A percentile compares a stretch with the other conserved stretches of the same genome.
Conservation (phyloP, 2,797 vertebrate genomes). For the Odontamblyopus rebecca region DNA sequence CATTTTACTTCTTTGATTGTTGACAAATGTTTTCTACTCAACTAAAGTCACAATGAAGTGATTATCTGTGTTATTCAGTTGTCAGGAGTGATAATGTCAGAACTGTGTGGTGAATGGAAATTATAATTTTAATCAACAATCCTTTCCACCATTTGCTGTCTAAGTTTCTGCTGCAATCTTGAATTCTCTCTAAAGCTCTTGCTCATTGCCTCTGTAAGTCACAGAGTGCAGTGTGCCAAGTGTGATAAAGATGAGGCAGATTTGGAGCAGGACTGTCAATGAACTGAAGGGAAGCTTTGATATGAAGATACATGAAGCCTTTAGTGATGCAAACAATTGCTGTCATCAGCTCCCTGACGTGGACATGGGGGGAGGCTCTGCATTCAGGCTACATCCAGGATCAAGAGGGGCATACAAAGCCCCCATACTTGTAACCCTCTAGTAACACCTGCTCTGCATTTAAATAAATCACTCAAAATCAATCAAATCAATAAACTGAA, state of each 20-base stretch:
- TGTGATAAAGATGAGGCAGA: conserved; percentile 3
- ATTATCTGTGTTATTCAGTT: background rate
- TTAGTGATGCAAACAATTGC: conserved; percentile 26
- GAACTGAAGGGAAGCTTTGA: conserved; percentile 13
- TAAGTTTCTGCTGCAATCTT: background rate
- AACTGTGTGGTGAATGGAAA: background rate
- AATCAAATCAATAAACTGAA: too few relatives aligned
- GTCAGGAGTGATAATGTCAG: background rate
- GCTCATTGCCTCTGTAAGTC: conserved; percentile 4
- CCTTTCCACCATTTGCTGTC: background rate
- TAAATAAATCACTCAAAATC: too few relatives aligned
- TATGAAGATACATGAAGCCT: conserved; percentile 12
- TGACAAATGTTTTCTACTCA: background rate
- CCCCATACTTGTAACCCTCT: background rate
- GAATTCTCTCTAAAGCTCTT: background rate
- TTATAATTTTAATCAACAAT: background rate
- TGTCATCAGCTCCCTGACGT: background rate
- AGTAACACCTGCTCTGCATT: background rate
- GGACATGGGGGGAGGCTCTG: background rate
- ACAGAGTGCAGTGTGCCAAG: background rate
- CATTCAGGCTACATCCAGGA: background rate
- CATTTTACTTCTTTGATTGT: background rate
- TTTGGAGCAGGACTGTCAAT: background rate
- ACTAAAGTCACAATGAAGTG: background rate
- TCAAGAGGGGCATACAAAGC: background rate